A percentile compares a stretch with the other conserved stretches of the same genome.
Evolutionary conservation across 2,113 vertebrate species (phyloP).

Genomic region (Eublepharis macularius): DNA sequence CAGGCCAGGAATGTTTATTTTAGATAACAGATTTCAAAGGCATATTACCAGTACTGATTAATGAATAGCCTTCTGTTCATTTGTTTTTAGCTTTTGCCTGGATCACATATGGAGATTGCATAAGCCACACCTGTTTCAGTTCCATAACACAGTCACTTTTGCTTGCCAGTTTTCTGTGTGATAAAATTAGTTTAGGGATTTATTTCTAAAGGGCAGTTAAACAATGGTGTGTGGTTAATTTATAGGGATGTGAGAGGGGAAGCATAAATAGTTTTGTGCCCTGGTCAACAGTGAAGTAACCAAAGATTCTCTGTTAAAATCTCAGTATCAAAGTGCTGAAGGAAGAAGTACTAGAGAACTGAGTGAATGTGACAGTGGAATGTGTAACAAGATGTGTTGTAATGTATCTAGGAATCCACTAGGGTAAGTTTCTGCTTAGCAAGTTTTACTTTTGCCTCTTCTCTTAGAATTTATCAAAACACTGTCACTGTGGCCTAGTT

Average conservation of each 20-base stretch:
- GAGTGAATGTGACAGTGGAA: background rate
- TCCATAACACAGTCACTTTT: constrained; percentile 50
- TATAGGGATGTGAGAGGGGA: constrained; percentile 68
- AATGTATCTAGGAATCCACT: background rate
- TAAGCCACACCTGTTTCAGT: constrained; percentile 45
- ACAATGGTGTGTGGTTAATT: constrained; percentile 57
- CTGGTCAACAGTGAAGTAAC: constrained; percentile 1
- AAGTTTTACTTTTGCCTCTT: background rate
- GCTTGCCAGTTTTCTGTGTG: constrained; percentile 51
- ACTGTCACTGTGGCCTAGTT: no score
- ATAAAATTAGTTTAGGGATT: constrained; percentile 73
- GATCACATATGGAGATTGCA: constrained; percentile 54
- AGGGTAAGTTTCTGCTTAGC: background rate
- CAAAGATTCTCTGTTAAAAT: constrained; percentile 18
- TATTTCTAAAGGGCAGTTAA: constrained; percentile 55
- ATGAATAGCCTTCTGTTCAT: constrained; percentile 57
- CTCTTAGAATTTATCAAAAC: no score
- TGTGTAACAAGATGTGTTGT: background rate
- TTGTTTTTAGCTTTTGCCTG: constrained; percentile 51
- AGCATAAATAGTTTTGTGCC: constrained; percentile 58
- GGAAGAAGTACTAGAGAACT: background rate
- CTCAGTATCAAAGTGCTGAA: background rate
- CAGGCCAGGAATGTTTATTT: constrained; percentile 49
- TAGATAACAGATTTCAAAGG: constrained; percentile 43
- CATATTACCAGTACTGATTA: constrained; percentile 36